A percentile compares a stretch with the other conserved stretches of the same genome.
phyloP scores from a whole-genome alignment of 2,888 invertebrate genomes.

The Deroplatys truncata region DNA sequence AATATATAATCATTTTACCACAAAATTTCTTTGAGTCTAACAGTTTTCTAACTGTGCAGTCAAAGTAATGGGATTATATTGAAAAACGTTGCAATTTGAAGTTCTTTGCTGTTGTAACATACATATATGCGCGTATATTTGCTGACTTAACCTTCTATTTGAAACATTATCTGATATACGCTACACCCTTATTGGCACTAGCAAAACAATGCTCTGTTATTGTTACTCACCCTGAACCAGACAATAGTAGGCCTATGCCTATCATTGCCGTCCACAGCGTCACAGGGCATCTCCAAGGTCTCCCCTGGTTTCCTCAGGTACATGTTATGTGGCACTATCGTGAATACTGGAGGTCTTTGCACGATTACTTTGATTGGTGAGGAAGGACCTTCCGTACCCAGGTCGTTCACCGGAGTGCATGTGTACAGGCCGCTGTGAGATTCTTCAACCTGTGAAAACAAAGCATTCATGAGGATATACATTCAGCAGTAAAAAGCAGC shows the following conservation, averaged over 20 bases:
- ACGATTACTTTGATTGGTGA: slow-evolving; percentile 79
- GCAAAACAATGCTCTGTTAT: not conserved
- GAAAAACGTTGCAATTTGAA: too few species aligned
- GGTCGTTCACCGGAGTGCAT: slow-evolving; percentile 86
- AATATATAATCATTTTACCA: too few species aligned
- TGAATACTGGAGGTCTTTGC: slow-evolving; percentile 80
- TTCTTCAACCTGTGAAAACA: slow-evolving; percentile 59
- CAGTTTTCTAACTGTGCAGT: too few species aligned
- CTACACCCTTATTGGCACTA: too few species aligned
- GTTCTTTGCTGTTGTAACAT: too few species aligned
- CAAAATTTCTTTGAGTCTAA: too few species aligned
- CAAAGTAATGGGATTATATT: too few species aligned
- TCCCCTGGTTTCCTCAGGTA: slow-evolving; percentile 78
- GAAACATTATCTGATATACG: too few species aligned
- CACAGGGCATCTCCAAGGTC: slow-evolving; percentile 77
- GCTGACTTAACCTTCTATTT: too few species aligned
- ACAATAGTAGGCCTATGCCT: slow-evolving; percentile 58
- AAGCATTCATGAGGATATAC: not conserved
- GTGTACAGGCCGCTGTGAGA: slow-evolving; percentile 83
- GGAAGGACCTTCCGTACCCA: slow-evolving; percentile 83
- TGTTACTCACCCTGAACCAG: slow-evolving; percentile 59
- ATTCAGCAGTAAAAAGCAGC: too few species aligned
- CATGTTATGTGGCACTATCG: slow-evolving; percentile 72
- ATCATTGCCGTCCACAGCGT: slow-evolving; percentile 65
- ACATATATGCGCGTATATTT: too few species aligned